Evolutionary conservation across 1,140 invertebrate genomes (phyloP).

Genomic region (Camponotus pennsylvanicus): DNA sequence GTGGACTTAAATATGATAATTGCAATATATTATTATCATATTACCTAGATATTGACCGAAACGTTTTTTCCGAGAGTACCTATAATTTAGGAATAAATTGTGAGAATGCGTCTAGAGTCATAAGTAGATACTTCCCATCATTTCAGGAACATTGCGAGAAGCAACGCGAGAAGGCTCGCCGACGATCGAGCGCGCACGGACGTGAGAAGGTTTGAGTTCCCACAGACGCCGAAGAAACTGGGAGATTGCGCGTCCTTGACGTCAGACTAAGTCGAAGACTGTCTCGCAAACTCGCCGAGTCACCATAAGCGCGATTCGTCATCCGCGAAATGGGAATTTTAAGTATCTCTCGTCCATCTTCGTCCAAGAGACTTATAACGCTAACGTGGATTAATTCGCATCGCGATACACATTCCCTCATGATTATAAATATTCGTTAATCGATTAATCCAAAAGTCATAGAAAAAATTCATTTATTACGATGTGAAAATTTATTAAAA

Average conservation of each 20-base stretch:
- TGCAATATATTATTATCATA: background rate
- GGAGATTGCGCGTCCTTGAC: constrained; percentile 77
- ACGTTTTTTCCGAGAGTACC: constrained; percentile 33
- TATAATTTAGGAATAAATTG: constrained; percentile 57
- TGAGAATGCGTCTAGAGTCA: constrained; percentile 47
- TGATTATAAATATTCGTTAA: background rate
- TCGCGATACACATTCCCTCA: background rate
- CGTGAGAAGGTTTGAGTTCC: constrained; percentile 82
- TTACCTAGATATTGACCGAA: background rate
- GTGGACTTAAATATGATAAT: background rate
- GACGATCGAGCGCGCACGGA: constrained; percentile 64
- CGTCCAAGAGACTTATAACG: background rate
- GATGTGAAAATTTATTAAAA: background rate
- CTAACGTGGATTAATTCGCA: background rate
- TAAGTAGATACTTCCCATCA: constrained; percentile 69
- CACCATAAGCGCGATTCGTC: constrained; percentile 36
- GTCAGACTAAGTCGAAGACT: constrained; percentile 48
- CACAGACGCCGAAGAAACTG: constrained; percentile 78
- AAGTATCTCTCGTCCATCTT: constrained; percentile 34
- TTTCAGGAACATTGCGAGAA: constrained; percentile 45
- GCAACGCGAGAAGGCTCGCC: constrained; percentile 15
- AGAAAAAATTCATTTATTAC: background rate
- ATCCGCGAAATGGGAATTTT: constrained; percentile 56
- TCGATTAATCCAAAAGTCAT: too few species aligned
- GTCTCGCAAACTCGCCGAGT: constrained; percentile 7